Evolutionary conservation across 2,888 invertebrate genomes (phyloP), one percentile per base, ranked within the genome.

Genomic region (Sylvicola cinctus): DNA sequence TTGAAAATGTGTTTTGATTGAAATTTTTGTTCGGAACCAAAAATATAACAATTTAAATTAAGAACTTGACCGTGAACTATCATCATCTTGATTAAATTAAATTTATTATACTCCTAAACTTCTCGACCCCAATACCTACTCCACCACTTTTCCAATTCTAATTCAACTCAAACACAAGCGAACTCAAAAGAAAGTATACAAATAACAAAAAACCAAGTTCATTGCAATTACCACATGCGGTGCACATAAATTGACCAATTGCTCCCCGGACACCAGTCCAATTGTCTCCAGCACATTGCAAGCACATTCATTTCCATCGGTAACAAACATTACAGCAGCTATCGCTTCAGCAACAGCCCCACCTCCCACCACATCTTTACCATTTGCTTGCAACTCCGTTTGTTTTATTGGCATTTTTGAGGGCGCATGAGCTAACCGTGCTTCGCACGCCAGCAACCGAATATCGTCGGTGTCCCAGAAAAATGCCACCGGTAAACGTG

Each of bases 391-490:
- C 13, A 14, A 8, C 11, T 14, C 14, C 14, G 29, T 29, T 13
- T 20, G 20, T 20, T 20, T 20, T 6, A 20, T 8, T 4, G 20
- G 8, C 20, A 20, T 8, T 20, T 20, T 20, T 20, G 20, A 20
- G 4, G 20, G 20, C 20, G 20, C 20, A 20, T 20, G 20, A 20
- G 20, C 20, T 20, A 20, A 52, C 41, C 66, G 63, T 52, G 88
- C 81, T 50, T 91, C 85, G 47, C 87, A 79, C 20, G 88, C 76
- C 11, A 96, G 61, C 39, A 95, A 64, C 43, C 87, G 70, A 1
- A 81, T 64, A 53, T 98, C 95, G 43, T 76, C 74, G 15, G 63
- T 61, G 51, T 96, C 93, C 96, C 96, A 98, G 49, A 71, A 68
- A 45, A 77, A 64, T 28, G 67, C 61, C 29, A 74, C 62, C 1